Evolutionary conservation across 2,113 vertebrate genomes (phyloP), one percentile per base, ranked within the genome.

Genomic region (Phyllostomus hastatus): DNA sequence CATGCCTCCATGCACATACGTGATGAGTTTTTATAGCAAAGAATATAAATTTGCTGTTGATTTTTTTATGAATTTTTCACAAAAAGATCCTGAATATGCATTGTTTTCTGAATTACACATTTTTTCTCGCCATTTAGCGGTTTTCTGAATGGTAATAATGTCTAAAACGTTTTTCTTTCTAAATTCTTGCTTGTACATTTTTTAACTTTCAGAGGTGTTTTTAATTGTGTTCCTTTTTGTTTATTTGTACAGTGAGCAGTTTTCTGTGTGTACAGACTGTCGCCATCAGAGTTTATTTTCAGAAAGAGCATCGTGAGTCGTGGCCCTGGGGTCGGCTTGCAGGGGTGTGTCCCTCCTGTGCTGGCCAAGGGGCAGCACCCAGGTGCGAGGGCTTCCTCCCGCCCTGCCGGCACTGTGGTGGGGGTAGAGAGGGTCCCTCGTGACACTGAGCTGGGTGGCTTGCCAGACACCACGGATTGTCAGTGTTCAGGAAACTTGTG

Each of bases 1-100:
- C 70, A n/a, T 70, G 67, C 86, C 96, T 89, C 86, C 81, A n/a
- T 84, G 94, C 96, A 89, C 96, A 94, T 86, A 94, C 76, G 91
- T 95, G 92, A 93, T 96, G 95, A 98, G 95, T 98, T 98, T 99
- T 98, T 98, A 98, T 98, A 98, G 98, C 97, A 96, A 98, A 98
- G 97, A 96, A 57, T 94, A 97, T 97, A 97, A 97, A 98, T 98
- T 98, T 98, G 97, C 97, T 98, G 97, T 98, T 98, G 97, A 98
- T 98, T 98, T 98, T 98, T 98, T 96, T 98, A 98, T 97, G 46
- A 85, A 96, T 98, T 97, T 98, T 98, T 98, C 97, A 72, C 96
- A 84, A 24, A 70, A 70, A 96, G 95, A 94, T 96, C 97, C 95
- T 95, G 70, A 81, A 70, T 90, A 98, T 98, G 95, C 97, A 94